Evolutionary conservation across 2,113 vertebrate genomes (phyloP).

Genomic region (Nesogale talazaci): DNA sequence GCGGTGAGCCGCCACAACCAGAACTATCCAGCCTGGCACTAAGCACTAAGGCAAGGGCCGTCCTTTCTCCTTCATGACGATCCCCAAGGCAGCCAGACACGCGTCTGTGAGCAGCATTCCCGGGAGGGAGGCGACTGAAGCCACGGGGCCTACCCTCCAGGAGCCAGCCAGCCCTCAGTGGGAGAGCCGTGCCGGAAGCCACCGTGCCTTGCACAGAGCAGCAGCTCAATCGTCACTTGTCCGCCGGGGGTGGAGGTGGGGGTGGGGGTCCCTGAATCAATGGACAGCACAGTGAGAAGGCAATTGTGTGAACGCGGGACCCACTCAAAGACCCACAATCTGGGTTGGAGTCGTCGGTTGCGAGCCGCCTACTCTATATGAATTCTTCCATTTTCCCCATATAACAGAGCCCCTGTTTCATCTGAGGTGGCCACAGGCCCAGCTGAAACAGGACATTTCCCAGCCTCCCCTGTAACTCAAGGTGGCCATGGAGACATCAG

Average conservation of each 20-base stretch:
- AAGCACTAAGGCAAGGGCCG: neutral
- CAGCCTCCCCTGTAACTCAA: constrained; percentile 45
- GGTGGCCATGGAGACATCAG: constrained; percentile 32
- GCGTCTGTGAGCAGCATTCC: neutral
- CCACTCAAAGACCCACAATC: constrained; percentile 67
- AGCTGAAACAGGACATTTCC: constrained; percentile 65
- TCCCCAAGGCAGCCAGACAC: neutral
- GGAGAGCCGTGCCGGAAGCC: constrained; percentile 61
- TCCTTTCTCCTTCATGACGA: neutral
- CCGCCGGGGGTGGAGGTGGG: too few relatives aligned
- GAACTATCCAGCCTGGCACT: neutral
- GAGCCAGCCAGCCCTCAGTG: constrained; percentile 19
- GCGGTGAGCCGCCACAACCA: neutral
- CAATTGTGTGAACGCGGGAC: constrained; percentile 59
- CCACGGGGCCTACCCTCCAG: neutral
- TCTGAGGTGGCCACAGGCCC: constrained; percentile 33
- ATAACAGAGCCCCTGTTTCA: constrained; percentile 70
- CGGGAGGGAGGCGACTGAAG: neutral
- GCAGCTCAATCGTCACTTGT: constrained; percentile 65
- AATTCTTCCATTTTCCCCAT: constrained; percentile 64
- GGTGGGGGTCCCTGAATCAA: constrained; percentile 74
- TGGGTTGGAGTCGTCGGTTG: constrained; percentile 56
- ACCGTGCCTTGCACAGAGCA: constrained; percentile 71
- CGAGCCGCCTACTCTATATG: constrained; percentile 66
- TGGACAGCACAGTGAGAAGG: constrained; percentile 64